Evolutionary conservation across 2,888 invertebrate genomes (phyloP), one percentile per base, ranked within the genome.

Genomic region (Metellina segmentata): DNA sequence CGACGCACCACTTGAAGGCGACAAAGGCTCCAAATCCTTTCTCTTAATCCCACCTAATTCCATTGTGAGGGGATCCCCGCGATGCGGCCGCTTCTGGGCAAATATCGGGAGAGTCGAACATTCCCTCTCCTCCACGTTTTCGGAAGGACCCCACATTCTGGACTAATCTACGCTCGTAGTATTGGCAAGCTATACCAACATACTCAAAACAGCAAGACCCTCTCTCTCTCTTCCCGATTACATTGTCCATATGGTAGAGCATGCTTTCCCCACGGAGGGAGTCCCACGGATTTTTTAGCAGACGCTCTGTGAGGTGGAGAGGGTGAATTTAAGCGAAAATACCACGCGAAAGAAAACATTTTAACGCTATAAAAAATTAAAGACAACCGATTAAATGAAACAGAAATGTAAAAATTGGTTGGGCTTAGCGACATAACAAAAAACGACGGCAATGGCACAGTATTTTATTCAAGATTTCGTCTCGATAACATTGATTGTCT

Each of bases 1-100:
- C 85, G 89, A 77, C 85, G 85, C 81, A 20, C 85, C 91, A 92
- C 91, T 92, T 89, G 71, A 92, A 85, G 83, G 79, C 81, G 83
- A 89, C 88, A 88, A 90, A 92, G 83, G 89, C 49, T 49, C 81
- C 70, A 88, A 92, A 92, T 92, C 91, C 91, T 92, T 92, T 92
- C 88, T 85, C 88, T 89, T 92, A 89, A 92, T 92, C 91, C 91
- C 52, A 61, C 53, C 74, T 92, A 85, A 92, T 92, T 92, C 91
- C 81, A 92, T 92, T 92, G 91, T 92, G 91, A 79, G 53, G 13
- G 81, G 79, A 48, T 53, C 49, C 52, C 90, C 83, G n/a, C 83
- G 51, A 20, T 53, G 85, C 52, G 71, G 78, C 90, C 52, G 89
- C 83, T 74, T 81, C 81, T 89, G 88, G 89, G 82, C 85, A 92